Percentiles rank a stretch among this genome's conserved stretches.
Conservation (phyloP, 2,113 vertebrate genomes). For the Peromyscus maniculatus region DNA sequence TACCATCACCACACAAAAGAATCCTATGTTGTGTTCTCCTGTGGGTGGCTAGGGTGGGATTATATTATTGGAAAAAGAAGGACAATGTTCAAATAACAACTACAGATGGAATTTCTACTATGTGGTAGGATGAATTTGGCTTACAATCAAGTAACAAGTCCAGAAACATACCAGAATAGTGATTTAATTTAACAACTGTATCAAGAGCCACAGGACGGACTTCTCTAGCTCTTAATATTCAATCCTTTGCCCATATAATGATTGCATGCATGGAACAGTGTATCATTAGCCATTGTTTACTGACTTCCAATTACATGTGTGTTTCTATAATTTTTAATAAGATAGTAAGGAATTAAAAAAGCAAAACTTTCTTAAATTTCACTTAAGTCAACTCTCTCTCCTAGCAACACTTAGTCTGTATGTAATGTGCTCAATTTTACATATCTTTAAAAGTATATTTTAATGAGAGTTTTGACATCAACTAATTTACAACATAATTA, state of each 20-base stretch:
- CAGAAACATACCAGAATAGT: slow-evolving; percentile 15
- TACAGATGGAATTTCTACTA: slow-evolving; percentile 71
- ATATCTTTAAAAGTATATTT: not conserved
- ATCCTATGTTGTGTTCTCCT: slow-evolving; percentile 54
- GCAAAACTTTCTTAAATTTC: slow-evolving; percentile 8
- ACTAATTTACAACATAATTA: slow-evolving; percentile 4
- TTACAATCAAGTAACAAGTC: slow-evolving; percentile 58
- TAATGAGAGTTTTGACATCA: slow-evolving; percentile 1
- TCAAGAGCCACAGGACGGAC: not conserved
- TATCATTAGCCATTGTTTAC: not conserved
- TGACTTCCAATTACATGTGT: not conserved
- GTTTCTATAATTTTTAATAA: slow-evolving; percentile 37
- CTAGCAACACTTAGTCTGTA: not conserved
- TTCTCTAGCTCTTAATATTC: not conserved
- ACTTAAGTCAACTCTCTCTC: slow-evolving; percentile 32
- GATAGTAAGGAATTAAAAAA: not conserved
- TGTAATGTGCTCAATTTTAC: not conserved
- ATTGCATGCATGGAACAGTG: not conserved
- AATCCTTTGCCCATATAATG: not conserved
- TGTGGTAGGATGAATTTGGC: slow-evolving; percentile 65
- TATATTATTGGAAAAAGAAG: slow-evolving; percentile 60
- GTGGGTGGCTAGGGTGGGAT: slow-evolving; percentile 58
- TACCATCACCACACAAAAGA: slow-evolving; percentile 59
- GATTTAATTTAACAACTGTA: slow-evolving; percentile 32
- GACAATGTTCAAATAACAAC: slow-evolving; percentile 68